These are phyloP conservation scores for Nasonovia ribisnigri DNA, from an alignment of 2,888 invertebrate genomes.

Conservation along the genomic window DNA sequence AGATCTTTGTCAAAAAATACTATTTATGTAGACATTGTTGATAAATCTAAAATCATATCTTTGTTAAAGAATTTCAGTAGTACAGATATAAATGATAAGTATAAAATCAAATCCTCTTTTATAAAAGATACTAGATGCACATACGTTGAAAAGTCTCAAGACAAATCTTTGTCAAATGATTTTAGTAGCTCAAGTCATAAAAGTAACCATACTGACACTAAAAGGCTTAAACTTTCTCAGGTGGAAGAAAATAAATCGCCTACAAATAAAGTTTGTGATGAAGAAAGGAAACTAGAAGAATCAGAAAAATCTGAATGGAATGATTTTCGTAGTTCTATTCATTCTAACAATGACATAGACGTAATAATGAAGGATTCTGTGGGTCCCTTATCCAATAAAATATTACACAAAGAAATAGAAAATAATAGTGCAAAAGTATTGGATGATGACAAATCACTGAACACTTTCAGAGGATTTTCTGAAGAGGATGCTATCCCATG, in stretches of 20 bases:
- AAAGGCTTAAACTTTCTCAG: conserved; percentile 22
- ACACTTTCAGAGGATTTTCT: conserved; percentile 46
- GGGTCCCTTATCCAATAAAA: not conserved
- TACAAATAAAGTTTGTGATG: not conserved
- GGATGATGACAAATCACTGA: not conserved
- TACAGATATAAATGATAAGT: not conserved
- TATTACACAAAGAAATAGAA: not conserved
- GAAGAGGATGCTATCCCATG: not conserved
- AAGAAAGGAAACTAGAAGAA: conserved; percentile 8
- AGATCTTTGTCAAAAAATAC: too few species aligned
- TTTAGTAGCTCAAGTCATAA: conserved; percentile 1
- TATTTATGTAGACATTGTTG: not conserved
- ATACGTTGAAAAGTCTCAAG: not conserved
- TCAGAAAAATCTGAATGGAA: not conserved
- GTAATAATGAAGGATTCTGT: not conserved
- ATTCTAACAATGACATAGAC: not conserved
- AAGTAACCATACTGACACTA: not conserved
- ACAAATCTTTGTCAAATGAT: not conserved
- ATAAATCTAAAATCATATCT: not conserved
- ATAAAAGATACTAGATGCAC: not conserved
- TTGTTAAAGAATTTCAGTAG: not conserved
- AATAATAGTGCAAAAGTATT: not conserved
- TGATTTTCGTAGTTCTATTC: not conserved
- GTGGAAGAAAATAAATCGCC: not conserved
- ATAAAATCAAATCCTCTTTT: not conserved